These are phyloP conservation scores for Megalurothrips usitatus DNA, from an alignment of 2,888 invertebrate genomes.

Conservation along the genomic window DNA sequence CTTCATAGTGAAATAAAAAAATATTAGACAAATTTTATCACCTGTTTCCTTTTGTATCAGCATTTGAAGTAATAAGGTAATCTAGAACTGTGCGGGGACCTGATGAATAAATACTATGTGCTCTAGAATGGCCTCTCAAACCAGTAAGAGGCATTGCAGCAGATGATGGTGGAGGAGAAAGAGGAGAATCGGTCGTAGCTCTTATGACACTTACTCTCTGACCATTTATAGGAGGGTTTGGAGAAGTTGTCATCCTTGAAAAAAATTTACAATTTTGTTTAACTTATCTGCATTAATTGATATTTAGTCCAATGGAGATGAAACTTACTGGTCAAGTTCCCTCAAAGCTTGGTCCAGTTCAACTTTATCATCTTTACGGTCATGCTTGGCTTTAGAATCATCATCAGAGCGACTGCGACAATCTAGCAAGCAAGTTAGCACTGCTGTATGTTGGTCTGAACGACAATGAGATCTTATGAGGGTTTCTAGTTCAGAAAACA, in stretches of 20 bases:
- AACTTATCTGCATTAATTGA: too few relatives aligned
- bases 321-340: constrained; percentile 54
- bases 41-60: constrained; percentile 23
- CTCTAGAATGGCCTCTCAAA: constrained; percentile 34
- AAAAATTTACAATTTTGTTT: constrained; percentile 18
- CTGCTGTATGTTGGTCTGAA: constrained; percentile 70
- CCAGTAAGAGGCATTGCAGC: constrained; percentile 32
- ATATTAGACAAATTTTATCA: not conserved
- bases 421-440: constrained; percentile 76
- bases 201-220: constrained; percentile 54
- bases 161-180: constrained; percentile 65
- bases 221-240: constrained; percentile 33
- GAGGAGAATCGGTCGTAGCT: constrained; percentile 79
- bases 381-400: constrained; percentile 47
- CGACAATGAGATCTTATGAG: constrained; percentile 72
- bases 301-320: not conserved
- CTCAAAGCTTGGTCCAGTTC: constrained; percentile 58
- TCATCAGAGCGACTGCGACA: constrained; percentile 59
- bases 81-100: constrained; percentile 29
- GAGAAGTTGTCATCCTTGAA: constrained; percentile 30
- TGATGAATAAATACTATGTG: not conserved
- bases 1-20: not conserved
- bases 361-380: constrained; percentile 50
- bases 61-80: constrained; percentile 28
- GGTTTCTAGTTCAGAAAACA: constrained; percentile 86